Evolutionary conservation across 2,888 invertebrate species (phyloP).

Genomic region (Folsomia manolachei): DNA sequence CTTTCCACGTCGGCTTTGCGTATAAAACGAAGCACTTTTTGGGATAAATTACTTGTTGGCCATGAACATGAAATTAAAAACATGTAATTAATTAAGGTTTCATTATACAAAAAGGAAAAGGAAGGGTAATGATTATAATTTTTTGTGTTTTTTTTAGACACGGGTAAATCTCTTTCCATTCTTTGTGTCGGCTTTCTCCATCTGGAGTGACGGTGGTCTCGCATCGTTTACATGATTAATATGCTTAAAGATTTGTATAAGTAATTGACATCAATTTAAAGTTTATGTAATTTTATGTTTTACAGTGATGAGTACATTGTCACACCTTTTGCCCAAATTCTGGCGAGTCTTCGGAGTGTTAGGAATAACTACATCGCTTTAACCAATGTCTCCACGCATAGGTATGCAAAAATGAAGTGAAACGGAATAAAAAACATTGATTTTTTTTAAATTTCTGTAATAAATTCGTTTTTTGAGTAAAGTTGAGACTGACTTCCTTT

Average conservation of each 20-base stretch:
- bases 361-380: conserved; percentile 96
- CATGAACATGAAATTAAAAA: conserved; percentile 3
- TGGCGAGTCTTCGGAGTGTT: conserved; percentile 97
- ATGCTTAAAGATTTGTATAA: too few relatives aligned
- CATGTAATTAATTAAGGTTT: conserved; percentile 1
- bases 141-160: too few relatives aligned
- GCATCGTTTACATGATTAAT: too few relatives aligned
- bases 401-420: conserved; percentile 67
- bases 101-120: too few relatives aligned
- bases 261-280: background rate
- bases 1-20: conserved; percentile 76
- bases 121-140: too few relatives aligned
- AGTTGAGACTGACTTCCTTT: background rate
- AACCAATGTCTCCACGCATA: conserved; percentile 84
- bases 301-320: conserved; percentile 99
- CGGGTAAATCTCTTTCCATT: too few relatives aligned
- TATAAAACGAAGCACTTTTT: conserved; percentile 75
- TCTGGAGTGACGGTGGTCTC: too few relatives aligned
- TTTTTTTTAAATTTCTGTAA: conserved; percentile 38
- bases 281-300: too few relatives aligned
- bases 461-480: background rate
- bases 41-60: conserved; percentile 67
- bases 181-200: too few relatives aligned
- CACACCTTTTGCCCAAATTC: conserved; percentile 99
- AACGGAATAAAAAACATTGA: conserved; percentile 54